These are phyloP conservation scores for Rhinichthys klamathensis DNA, from an alignment of 2,113 vertebrate species.

Conservation along the genomic window DNA sequence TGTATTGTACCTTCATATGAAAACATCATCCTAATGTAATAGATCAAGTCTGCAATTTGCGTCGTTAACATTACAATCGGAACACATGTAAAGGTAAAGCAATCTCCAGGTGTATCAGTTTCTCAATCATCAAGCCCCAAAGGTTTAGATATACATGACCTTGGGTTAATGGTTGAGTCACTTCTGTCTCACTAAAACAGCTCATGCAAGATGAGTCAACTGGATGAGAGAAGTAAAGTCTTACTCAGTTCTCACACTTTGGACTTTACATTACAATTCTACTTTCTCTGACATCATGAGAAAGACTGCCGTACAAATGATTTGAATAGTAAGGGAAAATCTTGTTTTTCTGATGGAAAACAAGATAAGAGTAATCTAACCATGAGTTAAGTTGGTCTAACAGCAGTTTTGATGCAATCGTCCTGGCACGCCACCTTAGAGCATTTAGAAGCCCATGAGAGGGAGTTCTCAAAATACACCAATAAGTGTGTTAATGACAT, in stretches of 20 bases:
- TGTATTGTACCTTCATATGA: not conserved
- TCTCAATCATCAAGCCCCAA: not conserved
- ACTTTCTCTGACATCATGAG: not conserved
- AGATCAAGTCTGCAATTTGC: not conserved
- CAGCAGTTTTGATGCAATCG: slow-evolving; percentile 13
- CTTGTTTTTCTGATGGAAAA: slow-evolving; percentile 21
- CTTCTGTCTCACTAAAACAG: not conserved
- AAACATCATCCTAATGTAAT: too few relatives aligned
- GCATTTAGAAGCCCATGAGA: slow-evolving; percentile 14
- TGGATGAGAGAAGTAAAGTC: not conserved
- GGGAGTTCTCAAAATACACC: slow-evolving; percentile 26
- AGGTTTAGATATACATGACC: not conserved
- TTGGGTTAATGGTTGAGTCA: not conserved
- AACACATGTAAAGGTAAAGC: not conserved
- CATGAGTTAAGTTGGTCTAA: not conserved
- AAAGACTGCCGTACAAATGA: not conserved
- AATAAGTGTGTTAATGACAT: slow-evolving; percentile 12
- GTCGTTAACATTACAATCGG: not conserved
- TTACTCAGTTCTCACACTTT: not conserved
- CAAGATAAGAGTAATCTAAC: slow-evolving; percentile 33
- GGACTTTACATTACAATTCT: not conserved
- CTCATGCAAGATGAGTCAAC: not conserved
- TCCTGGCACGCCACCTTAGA: slow-evolving; percentile 10
- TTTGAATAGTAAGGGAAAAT: not conserved
- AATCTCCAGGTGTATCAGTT: not conserved